Base-by-base conservation (phyloP, 2,113 vertebrate species). In the Ameiurus melas region DNA sequence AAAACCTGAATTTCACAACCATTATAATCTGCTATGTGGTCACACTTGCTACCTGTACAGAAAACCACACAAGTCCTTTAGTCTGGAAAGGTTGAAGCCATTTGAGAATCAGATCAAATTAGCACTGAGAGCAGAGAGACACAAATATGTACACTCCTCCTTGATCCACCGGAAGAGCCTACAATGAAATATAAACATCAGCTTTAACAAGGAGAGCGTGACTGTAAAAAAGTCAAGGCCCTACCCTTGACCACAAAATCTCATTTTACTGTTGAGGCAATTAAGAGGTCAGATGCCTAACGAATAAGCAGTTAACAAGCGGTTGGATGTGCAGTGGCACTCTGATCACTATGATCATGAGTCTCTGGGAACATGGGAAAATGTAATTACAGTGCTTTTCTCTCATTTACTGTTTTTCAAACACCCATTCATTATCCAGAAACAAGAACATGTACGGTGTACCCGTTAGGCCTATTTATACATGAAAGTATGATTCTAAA, bases 371-470 rank as follows among this genome's bases (percentile, higher is more conserved):
- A 90, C 86, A 89, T 58, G 89, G 86, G 73, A 87, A 89, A 88
- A 88, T 92, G 90, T 94, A 95, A 95, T 96, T 95, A 95, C 90
- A 94, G 92, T 94, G 91, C 90, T 78, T 87, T 93, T 93, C 92
- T 94, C 90, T 93, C 89, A 83, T 93, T 91, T 92, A 86, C 91
- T 92, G 87, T 89, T 89, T 93, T 86, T 91, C 84, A 88, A 91
- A 91, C 91, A 95, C 94, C 94, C 93, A 93, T 92, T 94, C 92
- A 95, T 95, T 95, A 95, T 94, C 91, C 93, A 90, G 91, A 93
- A 95, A 93, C 90, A 92, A 89, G 90, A 92, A 88, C 89, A 93
- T 60, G 36, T 90, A 91, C 91, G 93, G 91, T 85, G 92, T 83
- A 91, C 92, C 87, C 78, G 92, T 93, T 93, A 93, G 90, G 58